Conservation (phyloP, 2,797 vertebrate genomes). For the Spinus olivaceus region DNA sequence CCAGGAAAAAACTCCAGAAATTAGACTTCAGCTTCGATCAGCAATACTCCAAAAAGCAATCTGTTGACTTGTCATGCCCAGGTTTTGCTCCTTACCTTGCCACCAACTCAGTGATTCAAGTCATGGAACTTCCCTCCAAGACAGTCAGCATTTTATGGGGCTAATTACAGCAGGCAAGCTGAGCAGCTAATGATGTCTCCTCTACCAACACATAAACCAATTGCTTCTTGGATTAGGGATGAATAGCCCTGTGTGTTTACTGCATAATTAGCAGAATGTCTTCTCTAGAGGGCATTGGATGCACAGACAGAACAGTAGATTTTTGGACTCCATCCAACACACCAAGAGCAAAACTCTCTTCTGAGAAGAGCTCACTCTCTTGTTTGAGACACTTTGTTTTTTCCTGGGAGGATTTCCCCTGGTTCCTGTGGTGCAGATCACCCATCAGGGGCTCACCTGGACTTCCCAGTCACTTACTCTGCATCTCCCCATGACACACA, state of each 20-base stretch:
- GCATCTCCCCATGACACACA: constrained; percentile 86
- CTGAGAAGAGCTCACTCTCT: neutral
- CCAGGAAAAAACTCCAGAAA: neutral
- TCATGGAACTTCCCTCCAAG: neutral
- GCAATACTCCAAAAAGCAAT: neutral
- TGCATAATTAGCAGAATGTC: neutral
- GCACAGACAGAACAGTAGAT: neutral
- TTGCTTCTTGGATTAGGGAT: neutral
- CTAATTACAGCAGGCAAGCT: neutral
- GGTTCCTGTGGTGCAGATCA: neutral
- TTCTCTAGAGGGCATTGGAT: neutral
- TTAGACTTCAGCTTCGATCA: neutral
- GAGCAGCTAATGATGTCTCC: neutral
- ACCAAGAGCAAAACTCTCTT: neutral
- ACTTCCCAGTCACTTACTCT: constrained; percentile 75
- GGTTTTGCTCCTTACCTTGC: neutral
- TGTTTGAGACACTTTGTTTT: neutral
- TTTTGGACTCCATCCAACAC: neutral
- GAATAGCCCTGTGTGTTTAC: neutral
- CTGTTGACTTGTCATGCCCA: rapidly evolving
- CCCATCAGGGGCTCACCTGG: neutral
- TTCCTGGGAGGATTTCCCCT: neutral
- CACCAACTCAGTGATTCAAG: neutral
- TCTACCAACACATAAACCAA: neutral
- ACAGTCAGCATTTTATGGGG: neutral